Base-by-base conservation (phyloP, 1,140 invertebrate genomes). In the Laodelphax striatellus region DNA sequence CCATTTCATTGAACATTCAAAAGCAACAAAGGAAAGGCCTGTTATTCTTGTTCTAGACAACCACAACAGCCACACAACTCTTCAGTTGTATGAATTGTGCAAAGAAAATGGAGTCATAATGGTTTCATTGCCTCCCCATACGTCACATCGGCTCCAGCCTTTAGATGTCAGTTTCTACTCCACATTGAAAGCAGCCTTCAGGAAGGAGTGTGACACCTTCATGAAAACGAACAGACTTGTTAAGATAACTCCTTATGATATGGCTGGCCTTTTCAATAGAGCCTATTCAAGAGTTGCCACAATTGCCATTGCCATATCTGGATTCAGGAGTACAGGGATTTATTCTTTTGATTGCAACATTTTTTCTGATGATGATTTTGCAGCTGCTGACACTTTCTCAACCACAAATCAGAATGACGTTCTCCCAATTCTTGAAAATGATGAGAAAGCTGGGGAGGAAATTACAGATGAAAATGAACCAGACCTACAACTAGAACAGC, bases 131-230 rank as follows among this genome's bases (percentile, higher is more conserved):
- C 70, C 68, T 53, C 71, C 70, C 9, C 70, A 75, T 64, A 69
- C 66, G 22, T 68, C 70, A 44, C 70, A 75, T 59, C 66, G 63
- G 56, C 57, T 74, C 14, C 72, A 75, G 60, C 72, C 71, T 10
- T 62, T 74, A 14, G 70, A 73, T 64, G 52, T 60, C 31, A 62
- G 55, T 62, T 69, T 73, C 64, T 72, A 63, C 64, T 67, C 67
- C 1, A 68, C 73, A 19, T 69, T 76, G 5, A 77, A 77, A 67
- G 66, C 38, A 10, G 65, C 70, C 21, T 77, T 72, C 57, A 70
- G 70, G 61, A 65, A 69, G 61, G 70, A 73, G 62, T 72, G 69
- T 58, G 65, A 72, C 44, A 58, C 65, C 22, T 71, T 65, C 62
- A 63, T 63, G 57, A 42, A 59, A 60, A 55, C 46, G 38, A 42